Base-by-base conservation (phyloP, 2,888 invertebrate species). In the Embidobia sp. region DNA sequence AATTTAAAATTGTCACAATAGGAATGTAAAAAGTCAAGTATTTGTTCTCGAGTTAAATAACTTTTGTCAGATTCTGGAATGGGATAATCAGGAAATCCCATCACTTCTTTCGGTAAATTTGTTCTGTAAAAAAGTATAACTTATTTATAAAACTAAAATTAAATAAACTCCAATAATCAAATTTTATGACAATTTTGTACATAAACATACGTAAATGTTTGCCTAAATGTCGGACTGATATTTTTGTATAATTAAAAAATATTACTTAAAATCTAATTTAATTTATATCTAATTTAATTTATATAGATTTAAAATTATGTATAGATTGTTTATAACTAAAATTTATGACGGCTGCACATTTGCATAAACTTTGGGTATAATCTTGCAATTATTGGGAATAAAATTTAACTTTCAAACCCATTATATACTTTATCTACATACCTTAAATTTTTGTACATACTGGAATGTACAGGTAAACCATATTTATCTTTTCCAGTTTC, bases 21-120 rank as follows among this genome's bases (percentile, higher is more conserved):
- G 1, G 91, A 89, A 81, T 94, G 92, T 2, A 97, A 90, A 85
- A 96, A 97, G 0, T 92, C 89, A 22, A 94, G 90, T 87, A 97
- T 94, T 77, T 95, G 94, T 49, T 93, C 91, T 15, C 95, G 94
- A 0, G 92, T 91, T 1, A 96, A 90, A 85, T 95, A 97, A 0
- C 96, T 96, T 81, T 92, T 92, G 4, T 94, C 90, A 80, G 93
- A 93, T 64, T 93, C 91, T 0, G 94, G 93, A 72, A 97, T 94
- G 0, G 95, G 94, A 89, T 94, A 96, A 86, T 96, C 97, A 0
- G 96, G 96, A 87, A 93, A 97, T 0, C 95, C 95, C 98, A 98
- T 98, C 1, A 96, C 93, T 91, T 98, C 97, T 87, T 97, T 97
- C 0, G 98, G 98, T 6, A 98, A 91, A 90, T 98, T 98, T 0